A percentile compares a stretch with the other conserved stretches of the same genome.
Evolutionary conservation across 2,113 vertebrate species (phyloP).

Genomic region (Megaceryle torquata): DNA sequence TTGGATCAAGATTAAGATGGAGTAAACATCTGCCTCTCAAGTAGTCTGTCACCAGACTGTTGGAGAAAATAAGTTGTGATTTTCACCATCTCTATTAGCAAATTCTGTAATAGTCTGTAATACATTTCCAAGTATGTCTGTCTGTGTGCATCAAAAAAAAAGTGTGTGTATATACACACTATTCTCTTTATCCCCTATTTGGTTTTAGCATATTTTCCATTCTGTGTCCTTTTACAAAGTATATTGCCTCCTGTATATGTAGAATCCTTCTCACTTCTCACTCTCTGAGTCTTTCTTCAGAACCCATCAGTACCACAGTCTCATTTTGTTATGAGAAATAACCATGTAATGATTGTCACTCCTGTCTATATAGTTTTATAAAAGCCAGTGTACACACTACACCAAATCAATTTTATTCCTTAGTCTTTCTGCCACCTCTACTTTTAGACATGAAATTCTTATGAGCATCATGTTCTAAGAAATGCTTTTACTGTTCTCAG

Average conservation of each 20-base stretch:
- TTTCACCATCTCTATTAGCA: background rate
- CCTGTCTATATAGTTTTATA: background rate
- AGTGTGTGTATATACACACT: background rate
- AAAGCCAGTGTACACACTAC: background rate
- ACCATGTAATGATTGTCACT: background rate
- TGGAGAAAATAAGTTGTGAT: background rate
- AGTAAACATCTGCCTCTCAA: background rate
- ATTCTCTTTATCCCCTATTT: background rate
- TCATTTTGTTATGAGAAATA: background rate
- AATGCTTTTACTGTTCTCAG: background rate
- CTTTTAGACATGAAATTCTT: background rate
- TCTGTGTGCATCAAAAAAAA: background rate
- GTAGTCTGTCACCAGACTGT: background rate
- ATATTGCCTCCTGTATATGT: background rate
- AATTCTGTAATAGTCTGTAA: background rate
- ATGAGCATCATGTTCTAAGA: background rate
- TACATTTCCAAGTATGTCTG: background rate
- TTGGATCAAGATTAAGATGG: background rate
- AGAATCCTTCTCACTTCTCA: background rate
- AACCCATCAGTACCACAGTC: background rate
- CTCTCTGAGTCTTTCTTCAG: background rate
- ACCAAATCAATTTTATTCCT: background rate
- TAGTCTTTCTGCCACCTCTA: background rate
- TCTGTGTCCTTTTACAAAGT: background rate
- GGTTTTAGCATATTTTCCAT: background rate